A percentile compares a stretch with the other conserved stretches of the same genome.
phyloP scores from a whole-genome alignment of 1,140 invertebrate species.

The Drosophila littoralis region DNA sequence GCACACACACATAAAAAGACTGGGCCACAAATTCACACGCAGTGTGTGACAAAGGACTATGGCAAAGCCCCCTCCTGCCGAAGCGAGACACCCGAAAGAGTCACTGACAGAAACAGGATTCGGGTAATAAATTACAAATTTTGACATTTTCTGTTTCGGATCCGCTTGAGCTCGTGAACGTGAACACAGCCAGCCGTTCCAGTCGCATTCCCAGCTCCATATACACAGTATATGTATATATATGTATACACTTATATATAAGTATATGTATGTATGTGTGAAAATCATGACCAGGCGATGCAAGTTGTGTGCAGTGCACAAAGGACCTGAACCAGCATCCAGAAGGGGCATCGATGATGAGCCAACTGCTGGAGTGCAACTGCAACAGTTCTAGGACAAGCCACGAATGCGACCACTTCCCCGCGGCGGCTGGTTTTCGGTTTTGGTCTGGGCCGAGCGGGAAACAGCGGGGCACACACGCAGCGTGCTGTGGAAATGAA shows the following conservation, averaged over 20 bases:
- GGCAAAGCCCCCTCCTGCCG: conserved; percentile 47
- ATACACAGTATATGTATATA: conserved; percentile 4
- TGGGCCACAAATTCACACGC: conserved; percentile 79
- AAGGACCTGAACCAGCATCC: conserved; percentile 21
- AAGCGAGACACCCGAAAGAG: conserved; percentile 69
- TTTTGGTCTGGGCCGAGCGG: too few relatives aligned
- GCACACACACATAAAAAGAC: conserved; percentile 25
- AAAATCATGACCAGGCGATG: conserved; percentile 10
- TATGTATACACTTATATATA: conserved; percentile 8
- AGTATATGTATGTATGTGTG: neutral
- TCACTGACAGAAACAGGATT: conserved; percentile 84
- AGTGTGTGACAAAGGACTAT: conserved; percentile 78
- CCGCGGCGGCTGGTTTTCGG: too few relatives aligned
- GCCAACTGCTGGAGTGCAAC: conserved; percentile 33
- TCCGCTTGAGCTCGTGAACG: conserved; percentile 75
- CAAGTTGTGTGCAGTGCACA: conserved; percentile 34
- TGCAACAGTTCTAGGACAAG: conserved; percentile 49
- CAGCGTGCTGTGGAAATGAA: conserved; percentile 30
- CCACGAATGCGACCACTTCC: conserved; percentile 1
- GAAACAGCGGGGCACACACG: conserved; percentile 3
- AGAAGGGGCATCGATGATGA: conserved; percentile 40
- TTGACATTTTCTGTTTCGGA: conserved; percentile 84
- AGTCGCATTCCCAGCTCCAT: conserved; percentile 8
- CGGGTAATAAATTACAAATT: conserved; percentile 84
- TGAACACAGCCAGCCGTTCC: conserved; percentile 33